Evolutionary conservation across 1,140 invertebrate genomes (phyloP).

Genomic region (Penaeus indicus): DNA sequence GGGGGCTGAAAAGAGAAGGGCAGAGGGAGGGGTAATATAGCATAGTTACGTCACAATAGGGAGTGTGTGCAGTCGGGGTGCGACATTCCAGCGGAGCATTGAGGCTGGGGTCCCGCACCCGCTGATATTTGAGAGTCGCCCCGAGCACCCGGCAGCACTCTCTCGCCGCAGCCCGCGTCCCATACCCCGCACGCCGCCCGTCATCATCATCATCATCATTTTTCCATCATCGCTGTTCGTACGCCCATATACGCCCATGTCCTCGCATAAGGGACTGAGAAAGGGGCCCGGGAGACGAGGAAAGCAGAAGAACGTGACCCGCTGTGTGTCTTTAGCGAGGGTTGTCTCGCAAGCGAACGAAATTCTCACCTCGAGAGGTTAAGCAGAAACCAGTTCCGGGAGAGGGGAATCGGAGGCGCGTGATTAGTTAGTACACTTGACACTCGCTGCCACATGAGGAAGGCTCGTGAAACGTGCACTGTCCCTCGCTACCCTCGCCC

Average conservation of each 20-base stretch:
- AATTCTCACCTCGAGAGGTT: not conserved
- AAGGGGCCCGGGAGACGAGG: too few species aligned
- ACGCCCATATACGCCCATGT: not conserved
- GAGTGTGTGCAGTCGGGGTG: not conserved
- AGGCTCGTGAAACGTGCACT: slow-evolving; percentile 26
- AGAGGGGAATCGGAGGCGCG: slow-evolving; percentile 21
- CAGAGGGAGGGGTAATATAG: too few species aligned
- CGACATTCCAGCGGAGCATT: slow-evolving; percentile 42
- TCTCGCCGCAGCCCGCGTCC: slow-evolving; percentile 3
- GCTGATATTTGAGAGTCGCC: slow-evolving; percentile 49
- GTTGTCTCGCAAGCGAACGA: too few species aligned
- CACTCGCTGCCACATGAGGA: slow-evolving; percentile 52
- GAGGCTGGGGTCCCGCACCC: slow-evolving; percentile 26
- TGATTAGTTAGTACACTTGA: slow-evolving; percentile 62
- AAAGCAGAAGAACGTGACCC: too few species aligned
- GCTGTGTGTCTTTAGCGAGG: too few species aligned
- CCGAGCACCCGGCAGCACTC: not conserved
- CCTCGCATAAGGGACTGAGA: not conserved
- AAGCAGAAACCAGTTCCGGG: slow-evolving; percentile 35
- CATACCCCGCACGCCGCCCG: not conserved
- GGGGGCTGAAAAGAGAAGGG: too few species aligned
- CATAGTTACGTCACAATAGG: too few species aligned
- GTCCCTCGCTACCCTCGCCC: slow-evolving; percentile 6
- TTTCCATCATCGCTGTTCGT: not conserved
- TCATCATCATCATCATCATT: slow-evolving; percentile 5